These are phyloP conservation scores for Apamea sordens DNA, from an alignment of 2,888 invertebrate species.

Conservation along the genomic window DNA sequence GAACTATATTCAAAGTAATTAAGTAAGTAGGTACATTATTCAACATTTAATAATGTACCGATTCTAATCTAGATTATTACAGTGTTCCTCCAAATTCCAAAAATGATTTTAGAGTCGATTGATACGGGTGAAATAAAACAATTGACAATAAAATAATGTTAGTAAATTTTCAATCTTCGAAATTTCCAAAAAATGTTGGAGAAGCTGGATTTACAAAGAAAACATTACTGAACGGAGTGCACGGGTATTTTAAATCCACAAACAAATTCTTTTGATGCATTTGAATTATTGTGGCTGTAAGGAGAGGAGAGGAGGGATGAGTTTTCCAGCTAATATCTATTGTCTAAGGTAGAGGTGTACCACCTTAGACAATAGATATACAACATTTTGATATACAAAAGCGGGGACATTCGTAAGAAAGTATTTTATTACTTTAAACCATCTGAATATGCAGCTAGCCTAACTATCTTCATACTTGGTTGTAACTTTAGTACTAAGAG, in stretches of 20 bases:
- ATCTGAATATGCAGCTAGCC: background rate
- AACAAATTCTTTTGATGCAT: slow-evolving; percentile 11
- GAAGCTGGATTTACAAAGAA: slow-evolving; percentile 5
- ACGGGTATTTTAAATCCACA: background rate
- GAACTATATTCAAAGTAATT: background rate
- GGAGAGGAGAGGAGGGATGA: background rate
- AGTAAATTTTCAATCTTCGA: background rate
- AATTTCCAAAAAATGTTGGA: slow-evolving; percentile 28
- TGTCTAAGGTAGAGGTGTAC: background rate
- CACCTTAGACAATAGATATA: too few relatives aligned
- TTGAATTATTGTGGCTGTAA: slow-evolving; percentile 1
- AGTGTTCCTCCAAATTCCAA: background rate
- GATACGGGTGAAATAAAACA: background rate
- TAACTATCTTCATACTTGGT: background rate
- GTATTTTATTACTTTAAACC: background rate
- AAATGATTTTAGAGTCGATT: too few relatives aligned
- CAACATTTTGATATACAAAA: background rate
- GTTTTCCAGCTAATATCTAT: slow-evolving; percentile 3
- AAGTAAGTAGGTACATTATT: background rate
- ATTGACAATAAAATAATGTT: background rate
- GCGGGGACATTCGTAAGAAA: background rate
- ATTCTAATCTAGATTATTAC: background rate
- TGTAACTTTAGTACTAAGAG: background rate
- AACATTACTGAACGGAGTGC: background rate
- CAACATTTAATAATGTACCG: background rate